A percentile compares a stretch with the other conserved stretches of the same genome.
These are phyloP conservation scores for Iselma pallidipennis DNA, from an alignment of 2,888 invertebrate genomes.

Conservation along the genomic window DNA sequence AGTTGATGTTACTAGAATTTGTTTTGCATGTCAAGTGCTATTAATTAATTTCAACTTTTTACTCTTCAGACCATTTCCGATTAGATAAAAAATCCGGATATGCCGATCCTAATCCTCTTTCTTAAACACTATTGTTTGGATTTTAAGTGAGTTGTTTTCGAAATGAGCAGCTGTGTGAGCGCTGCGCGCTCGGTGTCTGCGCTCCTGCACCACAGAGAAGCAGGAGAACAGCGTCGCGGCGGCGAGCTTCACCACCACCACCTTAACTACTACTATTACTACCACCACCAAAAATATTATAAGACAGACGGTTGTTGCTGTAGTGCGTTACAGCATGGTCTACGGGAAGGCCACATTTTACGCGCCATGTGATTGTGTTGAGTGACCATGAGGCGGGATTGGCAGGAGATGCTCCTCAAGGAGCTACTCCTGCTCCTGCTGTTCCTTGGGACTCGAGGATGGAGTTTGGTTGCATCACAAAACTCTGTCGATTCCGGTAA, in stretches of 20 bases:
- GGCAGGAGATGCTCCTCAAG: conserved; percentile 47
- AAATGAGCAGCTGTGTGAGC: conserved; percentile 14
- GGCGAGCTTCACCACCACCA: conserved; percentile 5
- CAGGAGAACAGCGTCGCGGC: conserved; percentile 20
- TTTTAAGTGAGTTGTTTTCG: background rate
- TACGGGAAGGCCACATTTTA: conserved; percentile 28
- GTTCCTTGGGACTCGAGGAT: conserved; percentile 37
- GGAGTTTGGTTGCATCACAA: conserved; percentile 40
- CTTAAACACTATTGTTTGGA: background rate
- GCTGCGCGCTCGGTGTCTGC: conserved; percentile 29
- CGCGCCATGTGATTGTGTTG: conserved; percentile 45
- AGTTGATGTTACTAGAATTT: too few relatives aligned
- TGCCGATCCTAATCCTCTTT: too few relatives aligned
- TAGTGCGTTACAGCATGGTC: conserved; percentile 45
- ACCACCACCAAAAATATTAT: background rate
- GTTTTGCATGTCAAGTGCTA: too few relatives aligned
- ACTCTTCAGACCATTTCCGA: too few relatives aligned
- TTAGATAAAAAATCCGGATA: too few relatives aligned
- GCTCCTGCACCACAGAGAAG: conserved; percentile 27
- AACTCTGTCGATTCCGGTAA: conserved; percentile 38
- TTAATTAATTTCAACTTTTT: too few relatives aligned
- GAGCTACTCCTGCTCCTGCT: conserved; percentile 49
- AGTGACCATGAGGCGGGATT: conserved; percentile 50
- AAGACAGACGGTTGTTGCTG: background rate
- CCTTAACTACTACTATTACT: conserved; percentile 13